Base-by-base conservation (phyloP, 2,888 invertebrate genomes). In the Ctenicera cuprea region DNA sequence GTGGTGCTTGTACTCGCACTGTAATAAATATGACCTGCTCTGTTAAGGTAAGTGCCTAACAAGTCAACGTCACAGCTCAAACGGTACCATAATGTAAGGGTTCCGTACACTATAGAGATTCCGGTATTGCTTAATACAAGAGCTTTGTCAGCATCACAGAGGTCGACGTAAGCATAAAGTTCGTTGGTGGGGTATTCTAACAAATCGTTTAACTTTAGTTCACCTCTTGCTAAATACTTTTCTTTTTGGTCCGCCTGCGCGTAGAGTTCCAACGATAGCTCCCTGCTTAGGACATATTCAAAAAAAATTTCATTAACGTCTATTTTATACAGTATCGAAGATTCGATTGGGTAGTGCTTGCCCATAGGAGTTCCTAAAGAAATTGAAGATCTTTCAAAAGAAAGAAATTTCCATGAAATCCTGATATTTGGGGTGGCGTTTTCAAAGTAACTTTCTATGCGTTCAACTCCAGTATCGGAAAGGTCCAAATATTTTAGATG, bases 351-450 rank as follows among this genome's bases (percentile, higher is more conserved):
- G 9, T 67, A 38, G 9, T 72, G 33, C 14, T 50, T 48, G 4
- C 59, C 64, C 4, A 14, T 37, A 14, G 43, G 37, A 30, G 69
- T 64, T 9, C 33, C 41, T 22, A 73, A 18, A 9, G 61, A 26
- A 16, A 76, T 66, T 5, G 65, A 41, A 4, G 65, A 70, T 65
- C 63, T 70, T 3, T 76, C 73, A 37, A 73, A 77, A 16, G 74
- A 67, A 48, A 71, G 37, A 52, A 77, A 73, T 12, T 73, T 70
- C 76, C 76, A 77, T 9, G 67, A 64, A n/a, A 76, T 22, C 30
- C 71, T 38, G 41, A 77, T 22, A 20, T 16, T 45, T 1, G 68
- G 70, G 8, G 62, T 9, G 11, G 65, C 61, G 1, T 16, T 38
- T n/a, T 33, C 65, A 48, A 71, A 75, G 43, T 41, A 43, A 12